Evolutionary conservation across 2,888 invertebrate species (phyloP), one percentile per base, ranked within the genome.

Genomic region (Sesia bembeciformis): DNA sequence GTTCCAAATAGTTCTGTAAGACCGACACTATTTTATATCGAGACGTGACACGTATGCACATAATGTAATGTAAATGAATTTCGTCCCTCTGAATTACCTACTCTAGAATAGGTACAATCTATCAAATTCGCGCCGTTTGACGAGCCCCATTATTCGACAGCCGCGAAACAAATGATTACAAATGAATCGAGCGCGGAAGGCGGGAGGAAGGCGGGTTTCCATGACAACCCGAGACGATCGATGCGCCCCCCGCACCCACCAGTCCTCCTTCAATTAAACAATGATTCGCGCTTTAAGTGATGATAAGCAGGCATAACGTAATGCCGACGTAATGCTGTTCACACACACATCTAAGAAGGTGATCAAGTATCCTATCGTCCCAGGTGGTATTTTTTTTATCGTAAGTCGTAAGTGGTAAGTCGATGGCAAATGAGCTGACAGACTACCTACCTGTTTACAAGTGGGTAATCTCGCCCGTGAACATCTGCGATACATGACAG

Each of bases 151-250:
- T 82, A 85, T 86, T 80, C 80, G 82, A 80, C 72, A 76, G 78
- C 76, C 72, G 78, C 80, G 84, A 88, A 89, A 87, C 88, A 89
- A 89, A 89, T 86, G 88, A 87, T 88, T 84, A 88, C 88, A 88
- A 88, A 87, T 87, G 87, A 84, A 85, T 81, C 71, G 76, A 68
- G 70, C 66, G 65, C 56, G 66, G 60, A 67, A 61, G 66, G 74
- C 57, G 67, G 65, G 65, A 63, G 57, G 60, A 56, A 64, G 63
- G 68, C 55, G 66, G 74, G 84, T 86, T 71, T 75, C 71, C 78
- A 83, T 83, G 76, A 77, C 73, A 69, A 84, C 84, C 72, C 68
- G 82, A 82, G 87, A 84, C 86, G 86, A 88, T 88, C 88, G 87
- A 88, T 88, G 79, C 72, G 63, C 63, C 62, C 64, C 64, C 69